Conservation (phyloP, 2,797 vertebrate genomes). For the Echeneis naucrates region DNA sequence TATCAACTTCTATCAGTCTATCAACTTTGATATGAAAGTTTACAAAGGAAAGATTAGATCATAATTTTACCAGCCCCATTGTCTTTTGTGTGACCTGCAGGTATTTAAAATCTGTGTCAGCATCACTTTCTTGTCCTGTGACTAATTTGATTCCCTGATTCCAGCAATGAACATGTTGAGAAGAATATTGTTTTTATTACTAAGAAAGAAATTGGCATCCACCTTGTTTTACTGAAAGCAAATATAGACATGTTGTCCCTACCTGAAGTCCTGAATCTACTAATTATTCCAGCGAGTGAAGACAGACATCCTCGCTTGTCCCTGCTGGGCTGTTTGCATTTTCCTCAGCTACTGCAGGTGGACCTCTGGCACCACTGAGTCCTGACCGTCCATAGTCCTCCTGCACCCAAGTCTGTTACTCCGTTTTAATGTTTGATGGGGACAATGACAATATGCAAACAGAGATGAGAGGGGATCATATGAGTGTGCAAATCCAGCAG, state of each 20-base stretch:
- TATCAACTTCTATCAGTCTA: no score
- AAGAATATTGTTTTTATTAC: no score
- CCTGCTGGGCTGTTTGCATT: constrained; percentile 54
- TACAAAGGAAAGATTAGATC: no score
- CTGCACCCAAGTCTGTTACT: constrained; percentile 12
- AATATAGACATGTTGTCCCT: neutral
- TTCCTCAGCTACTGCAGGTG: constrained; percentile 61
- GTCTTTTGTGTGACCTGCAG: no score
- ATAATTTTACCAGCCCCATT: no score
- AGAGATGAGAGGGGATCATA: constrained; percentile 68
- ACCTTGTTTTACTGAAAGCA: neutral
- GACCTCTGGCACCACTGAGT: constrained; percentile 38
- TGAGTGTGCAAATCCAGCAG: constrained; percentile 66
- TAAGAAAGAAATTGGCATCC: neutral
- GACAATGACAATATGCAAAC: constrained; percentile 63
- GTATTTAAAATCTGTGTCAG: no score
- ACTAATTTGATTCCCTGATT: no score
- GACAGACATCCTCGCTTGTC: constrained; percentile 27
- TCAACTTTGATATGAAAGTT: no score
- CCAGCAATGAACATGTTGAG: no score
- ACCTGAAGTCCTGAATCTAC: constrained; percentile 34
- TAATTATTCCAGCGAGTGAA: constrained; percentile 62
- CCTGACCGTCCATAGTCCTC: constrained; percentile 30
- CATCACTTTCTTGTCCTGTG: no score
- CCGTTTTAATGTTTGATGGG: constrained; percentile 29